Evolutionary conservation across 1,140 invertebrate genomes (phyloP).

Genomic region (Daktulosphaira vitifoliae): DNA sequence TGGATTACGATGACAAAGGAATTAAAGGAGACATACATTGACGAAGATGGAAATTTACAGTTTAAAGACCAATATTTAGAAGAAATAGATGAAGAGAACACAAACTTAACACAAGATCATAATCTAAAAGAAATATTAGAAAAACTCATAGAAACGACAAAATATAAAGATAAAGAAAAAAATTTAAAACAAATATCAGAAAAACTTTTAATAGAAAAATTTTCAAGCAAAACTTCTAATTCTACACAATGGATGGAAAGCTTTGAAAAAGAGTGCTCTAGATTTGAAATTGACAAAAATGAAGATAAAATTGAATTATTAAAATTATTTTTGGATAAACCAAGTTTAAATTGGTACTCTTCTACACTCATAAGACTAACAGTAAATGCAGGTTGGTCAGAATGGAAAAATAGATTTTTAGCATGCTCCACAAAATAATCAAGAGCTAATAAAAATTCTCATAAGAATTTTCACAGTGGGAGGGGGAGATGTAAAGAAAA

Average conservation of each 20-base stretch:
- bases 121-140: too few species aligned
- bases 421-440: constrained; percentile 4
- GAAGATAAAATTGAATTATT: constrained; percentile 9
- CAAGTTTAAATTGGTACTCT: constrained; percentile 9
- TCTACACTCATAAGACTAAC: not conserved
- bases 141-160: not conserved
- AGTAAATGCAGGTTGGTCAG: constrained; percentile 3
- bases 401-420: constrained; percentile 16
- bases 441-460: too few species aligned
- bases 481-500: too few species aligned
- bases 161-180: constrained; percentile 7
- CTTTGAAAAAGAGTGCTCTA: constrained; percentile 2
- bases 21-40: not conserved
- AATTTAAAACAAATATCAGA: too few species aligned
- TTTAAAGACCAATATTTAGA: constrained; percentile 8
- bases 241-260: not conserved
- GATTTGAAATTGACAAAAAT: not conserved
- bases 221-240: constrained; percentile 10
- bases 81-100: not conserved
- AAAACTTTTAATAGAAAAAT: not conserved
- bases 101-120: too few species aligned
- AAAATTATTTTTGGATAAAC: too few species aligned
- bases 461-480: too few species aligned
- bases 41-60: not conserved
- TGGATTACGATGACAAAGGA: not conserved